Evolutionary conservation across 1,140 invertebrate genomes (phyloP).

Genomic region (Leptoteleia sp.): DNA sequence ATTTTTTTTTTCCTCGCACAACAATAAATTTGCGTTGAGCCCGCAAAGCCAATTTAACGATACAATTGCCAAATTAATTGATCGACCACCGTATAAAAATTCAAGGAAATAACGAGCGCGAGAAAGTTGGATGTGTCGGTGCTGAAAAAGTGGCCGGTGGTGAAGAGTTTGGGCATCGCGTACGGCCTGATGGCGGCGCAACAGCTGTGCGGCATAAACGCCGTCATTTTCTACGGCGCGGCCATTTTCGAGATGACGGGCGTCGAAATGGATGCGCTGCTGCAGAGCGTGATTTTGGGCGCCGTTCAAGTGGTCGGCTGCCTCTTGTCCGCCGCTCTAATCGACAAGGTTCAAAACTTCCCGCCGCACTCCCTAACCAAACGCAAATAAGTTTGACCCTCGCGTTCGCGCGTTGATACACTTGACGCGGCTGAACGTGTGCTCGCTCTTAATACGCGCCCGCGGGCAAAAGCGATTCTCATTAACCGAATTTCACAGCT

Average conservation of each 20-base stretch:
- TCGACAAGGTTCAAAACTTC: slow-evolving; percentile 81
- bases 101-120: slow-evolving; percentile 21
- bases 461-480: slow-evolving; percentile 4
- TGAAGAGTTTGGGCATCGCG: slow-evolving; percentile 62
- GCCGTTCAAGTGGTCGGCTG: slow-evolving; percentile 87
- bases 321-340: slow-evolving; percentile 83
- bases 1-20: too few relatives aligned
- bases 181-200: slow-evolving; percentile 82
- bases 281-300: slow-evolving; percentile 85
- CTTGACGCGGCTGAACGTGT: neutral
- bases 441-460: neutral
- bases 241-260: slow-evolving; percentile 82
- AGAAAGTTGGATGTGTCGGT: slow-evolving; percentile 7
- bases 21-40: too few relatives aligned
- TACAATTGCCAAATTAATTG: too few relatives aligned
- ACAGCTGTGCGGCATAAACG: slow-evolving; percentile 84
- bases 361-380: neutral
- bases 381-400: slow-evolving; percentile 23
- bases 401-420: neutral
- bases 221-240: slow-evolving; percentile 84
- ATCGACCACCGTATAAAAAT: too few relatives aligned
- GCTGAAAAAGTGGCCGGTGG: slow-evolving; percentile 51
- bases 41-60: too few relatives aligned
- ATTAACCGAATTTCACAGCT: slow-evolving; percentile 69
- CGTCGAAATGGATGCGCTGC: slow-evolving; percentile 74